These are phyloP conservation scores for Melanargia galathea DNA, from an alignment of 2,888 invertebrate genomes.

Conservation along the genomic window DNA sequence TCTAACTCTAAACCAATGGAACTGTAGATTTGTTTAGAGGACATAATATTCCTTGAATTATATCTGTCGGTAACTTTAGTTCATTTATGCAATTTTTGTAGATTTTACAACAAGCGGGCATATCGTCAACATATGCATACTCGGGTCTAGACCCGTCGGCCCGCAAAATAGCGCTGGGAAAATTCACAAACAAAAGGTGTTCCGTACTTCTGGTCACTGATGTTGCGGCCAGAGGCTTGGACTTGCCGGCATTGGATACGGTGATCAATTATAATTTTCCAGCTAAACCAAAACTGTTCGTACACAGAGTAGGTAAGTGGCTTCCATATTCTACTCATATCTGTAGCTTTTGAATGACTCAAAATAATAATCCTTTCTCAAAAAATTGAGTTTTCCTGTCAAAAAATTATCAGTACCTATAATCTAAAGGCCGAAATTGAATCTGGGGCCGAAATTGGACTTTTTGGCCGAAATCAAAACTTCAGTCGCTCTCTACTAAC, in stretches of 20 bases:
- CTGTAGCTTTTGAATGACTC: background rate
- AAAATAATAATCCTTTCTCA: background rate
- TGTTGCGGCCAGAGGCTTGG: slow-evolving; percentile 98
- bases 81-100: slow-evolving; percentile 57
- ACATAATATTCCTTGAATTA: background rate
- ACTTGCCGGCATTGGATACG: slow-evolving; percentile 96
- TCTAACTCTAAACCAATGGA: too few relatives aligned
- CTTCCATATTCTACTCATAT: background rate
- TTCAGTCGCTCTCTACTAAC: too few relatives aligned
- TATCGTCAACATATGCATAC: slow-evolving; percentile 95
- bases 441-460: too few relatives aligned
- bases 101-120: slow-evolving; percentile 88
- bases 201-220: slow-evolving; percentile 97
- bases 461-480: too few relatives aligned
- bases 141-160: slow-evolving; percentile 97
- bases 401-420: too few relatives aligned
- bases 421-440: too few relatives aligned
- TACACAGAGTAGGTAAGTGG: slow-evolving; percentile 96
- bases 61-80: background rate
- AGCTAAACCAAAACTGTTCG: slow-evolving; percentile 97
- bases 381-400: too few relatives aligned
- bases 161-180: slow-evolving; percentile 96
- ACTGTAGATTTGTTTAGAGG: too few relatives aligned
- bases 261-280: slow-evolving; percentile 99
- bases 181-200: slow-evolving; percentile 91